These are phyloP conservation scores for Phylloscopus trochiloides DNA, from an alignment of 2,113 vertebrate genomes.

Conservation along the genomic window DNA sequence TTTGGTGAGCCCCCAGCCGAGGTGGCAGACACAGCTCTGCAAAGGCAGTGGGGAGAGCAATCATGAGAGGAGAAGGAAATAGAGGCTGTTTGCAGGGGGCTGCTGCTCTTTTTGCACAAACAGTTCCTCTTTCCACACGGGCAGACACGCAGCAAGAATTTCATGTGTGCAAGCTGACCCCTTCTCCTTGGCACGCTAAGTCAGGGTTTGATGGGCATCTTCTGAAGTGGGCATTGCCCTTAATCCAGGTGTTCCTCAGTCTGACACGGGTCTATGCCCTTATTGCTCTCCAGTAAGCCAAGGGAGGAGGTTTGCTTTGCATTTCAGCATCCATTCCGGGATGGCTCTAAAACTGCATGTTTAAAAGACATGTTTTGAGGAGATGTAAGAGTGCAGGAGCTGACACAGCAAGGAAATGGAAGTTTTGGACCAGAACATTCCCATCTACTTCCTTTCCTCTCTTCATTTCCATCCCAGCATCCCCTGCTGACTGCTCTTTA, in stretches of 20 bases:
- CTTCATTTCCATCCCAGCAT: neutral
- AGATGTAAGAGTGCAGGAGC: neutral
- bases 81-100: neutral
- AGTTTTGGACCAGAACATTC: neutral
- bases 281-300: neutral
- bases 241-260: neutral
- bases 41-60: neutral
- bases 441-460: neutral
- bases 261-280: neutral
- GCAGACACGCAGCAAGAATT: accelerated
- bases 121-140: neutral
- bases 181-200: neutral
- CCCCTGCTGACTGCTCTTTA: neutral
- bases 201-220: neutral
- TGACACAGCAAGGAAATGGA: neutral
- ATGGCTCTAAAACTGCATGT: neutral
- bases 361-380: neutral
- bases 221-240: neutral
- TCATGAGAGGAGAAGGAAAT: neutral
- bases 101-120: neutral
- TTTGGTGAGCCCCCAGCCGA: neutral
- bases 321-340: neutral
- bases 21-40: neutral
- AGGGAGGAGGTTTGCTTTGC: neutral
- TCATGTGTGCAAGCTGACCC: accelerated